Conservation (phyloP, 2,113 vertebrate species). For the Callaeas wilsoni region DNA sequence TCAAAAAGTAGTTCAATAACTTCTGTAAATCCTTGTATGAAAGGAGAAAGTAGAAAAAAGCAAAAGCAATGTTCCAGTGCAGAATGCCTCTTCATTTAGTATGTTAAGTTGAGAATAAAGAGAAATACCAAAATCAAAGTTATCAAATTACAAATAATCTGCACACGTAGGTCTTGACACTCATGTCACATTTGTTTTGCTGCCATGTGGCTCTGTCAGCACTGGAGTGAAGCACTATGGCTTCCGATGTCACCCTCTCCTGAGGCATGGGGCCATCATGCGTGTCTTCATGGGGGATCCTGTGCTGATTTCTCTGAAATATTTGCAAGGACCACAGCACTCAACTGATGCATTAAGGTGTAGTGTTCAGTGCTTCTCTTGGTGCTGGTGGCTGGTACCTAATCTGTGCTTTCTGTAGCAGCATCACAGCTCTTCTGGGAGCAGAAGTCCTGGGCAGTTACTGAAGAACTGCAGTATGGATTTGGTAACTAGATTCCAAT, state of each 20-base stretch:
- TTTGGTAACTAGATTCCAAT: background rate
- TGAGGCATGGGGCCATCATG: background rate
- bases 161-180: background rate
- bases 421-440: background rate
- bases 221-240: background rate
- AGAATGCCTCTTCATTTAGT: background rate
- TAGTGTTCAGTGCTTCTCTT: background rate
- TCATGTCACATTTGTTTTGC: background rate
- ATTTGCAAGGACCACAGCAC: background rate
- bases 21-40: background rate
- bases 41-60: background rate
- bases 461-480: background rate
- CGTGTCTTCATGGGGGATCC: rapidly evolving
- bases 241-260: background rate
- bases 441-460: too few relatives aligned
- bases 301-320: background rate
- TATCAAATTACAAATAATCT: background rate
- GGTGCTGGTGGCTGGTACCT: background rate
- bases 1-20: background rate
- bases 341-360: background rate
- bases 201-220: background rate
- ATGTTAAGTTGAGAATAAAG: background rate
- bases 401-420: background rate
- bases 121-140: background rate
- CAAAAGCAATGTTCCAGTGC: background rate